Conservation (phyloP, 1,140 invertebrate species). For the Phortica variegata region DNA sequence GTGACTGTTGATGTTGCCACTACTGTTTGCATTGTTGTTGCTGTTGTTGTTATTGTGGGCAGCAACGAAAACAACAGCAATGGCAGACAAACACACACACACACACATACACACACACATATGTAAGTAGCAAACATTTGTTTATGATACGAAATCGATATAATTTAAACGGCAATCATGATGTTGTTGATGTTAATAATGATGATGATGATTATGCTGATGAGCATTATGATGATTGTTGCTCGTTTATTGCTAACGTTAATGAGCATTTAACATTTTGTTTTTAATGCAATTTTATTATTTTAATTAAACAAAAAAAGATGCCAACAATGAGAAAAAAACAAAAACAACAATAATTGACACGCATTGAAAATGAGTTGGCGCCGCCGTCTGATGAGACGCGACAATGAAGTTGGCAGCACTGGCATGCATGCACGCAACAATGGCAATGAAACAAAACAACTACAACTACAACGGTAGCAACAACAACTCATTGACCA, state of each 20-base stretch:
- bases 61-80: constrained; percentile 11
- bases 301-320: neutral
- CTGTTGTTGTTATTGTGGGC: constrained; percentile 38
- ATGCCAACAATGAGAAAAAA: neutral
- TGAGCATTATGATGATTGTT: too few species aligned
- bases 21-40: neutral
- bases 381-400: too few species aligned
- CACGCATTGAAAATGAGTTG: too few species aligned
- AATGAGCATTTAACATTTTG: too few species aligned
- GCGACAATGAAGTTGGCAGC: too few species aligned
- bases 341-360: too few species aligned
- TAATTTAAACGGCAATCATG: constrained; percentile 42
- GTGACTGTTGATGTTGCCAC: constrained; percentile 43
- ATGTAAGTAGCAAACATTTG: constrained; percentile 49
- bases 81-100: too few species aligned
- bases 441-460: constrained; percentile 18
- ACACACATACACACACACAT: too few species aligned
- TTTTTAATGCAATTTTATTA: neutral
- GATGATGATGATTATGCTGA: too few species aligned
- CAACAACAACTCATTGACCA: too few species aligned
- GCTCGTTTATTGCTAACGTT: too few species aligned
- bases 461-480: constrained; percentile 10
- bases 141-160: constrained; percentile 55
- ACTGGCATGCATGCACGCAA: constrained; percentile 1
- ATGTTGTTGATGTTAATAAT: too few species aligned